Evolutionary conservation across 2,113 vertebrate species (phyloP), one percentile per base, ranked within the genome.

Genomic region (Spheniscus mendiculus): DNA sequence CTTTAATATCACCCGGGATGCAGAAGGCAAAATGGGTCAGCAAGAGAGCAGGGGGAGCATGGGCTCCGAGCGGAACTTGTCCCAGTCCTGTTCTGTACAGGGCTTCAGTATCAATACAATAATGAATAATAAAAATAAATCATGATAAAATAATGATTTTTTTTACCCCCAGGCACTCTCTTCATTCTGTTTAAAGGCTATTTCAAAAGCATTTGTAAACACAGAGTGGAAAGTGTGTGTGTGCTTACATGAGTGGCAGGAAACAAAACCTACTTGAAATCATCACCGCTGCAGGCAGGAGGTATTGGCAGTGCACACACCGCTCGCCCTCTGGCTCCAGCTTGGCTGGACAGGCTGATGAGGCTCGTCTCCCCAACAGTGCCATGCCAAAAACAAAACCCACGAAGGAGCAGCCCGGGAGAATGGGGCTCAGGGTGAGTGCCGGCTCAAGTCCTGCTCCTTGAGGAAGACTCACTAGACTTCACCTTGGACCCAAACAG

Each of bases 131-230:
- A 42, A 17, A 67, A 67, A 62, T 29, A 49, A 52, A 52, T 30
- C 12, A 53, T 12, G 5, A 29, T 70, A 49, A 56, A 70, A 84
- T 12, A 52, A 66, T 4, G 2, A 11, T 30, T 71, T 84, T 50
- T 84, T 50, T 80, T 40, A 38, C 8, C 50, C 56, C 29, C 13
- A 59, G n/a, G 66, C 45, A 72, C 22, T 67, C 11, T 22, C 23
- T 45, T 52, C 38, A 15, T 80, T 88, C 47, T 86, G n/a, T 69
- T 85, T 88, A 92, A 88, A 85, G 56, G 65, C n/a, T 80, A 45
- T 81, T 95, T 83, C 27, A 79, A 72, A 94, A 73, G n/a, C 69
- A 61, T 91, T 74, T 36, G 21, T 94, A 89, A 94, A 83, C 61
- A 58, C 10, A 19, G 50, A 38, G 49, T 66, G 55, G 34, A 84